phyloP scores from a whole-genome alignment of 2,113 vertebrate species.

The Urocolius indicus region DNA sequence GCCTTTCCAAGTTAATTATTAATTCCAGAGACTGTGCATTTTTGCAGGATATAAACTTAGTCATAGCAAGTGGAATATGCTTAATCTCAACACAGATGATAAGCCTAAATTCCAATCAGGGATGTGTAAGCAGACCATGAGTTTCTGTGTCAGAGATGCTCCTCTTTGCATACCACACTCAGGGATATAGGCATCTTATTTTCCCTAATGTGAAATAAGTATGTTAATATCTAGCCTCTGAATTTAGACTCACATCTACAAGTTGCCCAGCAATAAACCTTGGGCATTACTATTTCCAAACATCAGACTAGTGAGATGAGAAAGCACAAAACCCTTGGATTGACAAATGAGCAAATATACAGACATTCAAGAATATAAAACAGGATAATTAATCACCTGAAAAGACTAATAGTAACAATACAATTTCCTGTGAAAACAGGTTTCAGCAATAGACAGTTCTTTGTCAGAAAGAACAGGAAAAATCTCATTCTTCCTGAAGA shows the following conservation, averaged over 20 bases:
- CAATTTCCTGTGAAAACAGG: not conserved
- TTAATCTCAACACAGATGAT: not conserved
- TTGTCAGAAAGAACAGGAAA: not conserved
- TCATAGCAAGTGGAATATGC: not conserved
- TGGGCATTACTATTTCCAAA: not conserved
- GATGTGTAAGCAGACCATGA: not conserved
- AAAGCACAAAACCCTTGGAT: not conserved
- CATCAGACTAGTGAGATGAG: not conserved
- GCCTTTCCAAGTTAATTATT: not conserved
- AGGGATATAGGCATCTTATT: not conserved
- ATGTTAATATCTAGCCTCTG: not conserved
- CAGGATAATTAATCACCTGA: not conserved
- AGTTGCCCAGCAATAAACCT: not conserved
- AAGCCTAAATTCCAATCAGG: not conserved
- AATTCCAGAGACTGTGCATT: not conserved
- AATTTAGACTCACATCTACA: not conserved
- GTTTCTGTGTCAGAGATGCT: not conserved
- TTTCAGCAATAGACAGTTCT: not conserved
- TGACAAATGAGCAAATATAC: not conserved
- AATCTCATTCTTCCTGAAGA: not conserved
- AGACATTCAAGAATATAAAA: not conserved
- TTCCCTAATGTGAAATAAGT: not conserved
- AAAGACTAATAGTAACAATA: not conserved
- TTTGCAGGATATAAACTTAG: not conserved
- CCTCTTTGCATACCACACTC: not conserved